Evolutionary conservation across 2,113 vertebrate species (phyloP), one percentile per base, ranked within the genome.

Genomic region (Prietella phreatophila): DNA sequence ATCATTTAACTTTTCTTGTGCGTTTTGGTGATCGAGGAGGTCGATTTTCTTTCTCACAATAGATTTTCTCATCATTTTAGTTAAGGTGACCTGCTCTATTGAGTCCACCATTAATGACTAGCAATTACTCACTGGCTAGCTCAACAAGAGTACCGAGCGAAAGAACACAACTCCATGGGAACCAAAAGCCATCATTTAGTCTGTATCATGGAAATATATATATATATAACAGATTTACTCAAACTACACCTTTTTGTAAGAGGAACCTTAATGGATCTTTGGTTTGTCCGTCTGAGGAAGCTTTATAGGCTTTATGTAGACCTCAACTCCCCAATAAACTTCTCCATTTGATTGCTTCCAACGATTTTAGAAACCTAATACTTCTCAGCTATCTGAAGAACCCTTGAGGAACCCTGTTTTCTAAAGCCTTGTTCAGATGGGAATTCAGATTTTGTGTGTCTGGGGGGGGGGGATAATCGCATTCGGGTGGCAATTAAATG

Each of bases 21-120:
- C n/a, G 58, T 84, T 76, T 76, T 76, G 50, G 80, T 73, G 79
- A 73, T 75, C 53, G 13, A 5, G 17, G 25, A 73, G 80, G 60
- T 42, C 55, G 47, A 82, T 82, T 56, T 56, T 25, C 42, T 67
- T 84, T 83, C 25, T 67, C 22, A 2, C 82, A 22, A 56, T 84
- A 63, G 87, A 88, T 88, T 84, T 84, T 79, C 60, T 88, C 82
- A 79, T 19, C 79, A 3, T 60, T 87, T 82, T 73, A 87, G 65
- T 87, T 82, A 87, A 87, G 86, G 60, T 88, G 87, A 88, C 87
- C 87, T 88, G 42, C 82, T 84, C 81, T 84, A 78, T 88, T 79
- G 58, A 88, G 47, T 78, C 82, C 27, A 39, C 30, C 33, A 8
- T 60, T 85, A 78, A 85, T 80, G 55, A 84, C 73, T 39, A 84